A percentile compares a stretch with the other conserved stretches of the same genome.
These are phyloP conservation scores for Lepeophtheirus nordmannii DNA, from an alignment of 2,888 invertebrate genomes.

Conservation along the genomic window DNA sequence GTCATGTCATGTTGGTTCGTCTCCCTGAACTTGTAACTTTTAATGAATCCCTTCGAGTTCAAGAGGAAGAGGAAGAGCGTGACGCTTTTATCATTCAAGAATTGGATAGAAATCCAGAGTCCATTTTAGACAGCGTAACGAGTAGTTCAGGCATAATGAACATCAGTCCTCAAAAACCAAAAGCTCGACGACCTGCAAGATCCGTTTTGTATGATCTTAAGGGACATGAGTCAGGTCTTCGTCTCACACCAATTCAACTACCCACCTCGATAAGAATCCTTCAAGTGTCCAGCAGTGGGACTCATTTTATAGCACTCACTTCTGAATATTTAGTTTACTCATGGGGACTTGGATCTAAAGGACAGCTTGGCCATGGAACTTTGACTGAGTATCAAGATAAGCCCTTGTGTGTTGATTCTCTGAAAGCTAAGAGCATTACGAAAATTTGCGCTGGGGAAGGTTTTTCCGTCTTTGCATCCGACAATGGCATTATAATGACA, in stretches of 20 bases:
- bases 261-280: constrained; percentile 38
- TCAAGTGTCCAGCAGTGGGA: constrained; percentile 41
- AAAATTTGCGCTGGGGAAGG: constrained; percentile 32
- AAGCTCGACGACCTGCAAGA: constrained; percentile 29
- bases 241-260: constrained; percentile 42
- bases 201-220: constrained; percentile 45
- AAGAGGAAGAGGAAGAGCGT: constrained; percentile 26
- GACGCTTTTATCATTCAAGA: not conserved
- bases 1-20: constrained; percentile 42
- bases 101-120: not conserved
- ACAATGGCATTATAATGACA: constrained; percentile 50
- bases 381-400: constrained; percentile 39
- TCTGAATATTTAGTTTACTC: constrained; percentile 47
- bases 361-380: constrained; percentile 47
- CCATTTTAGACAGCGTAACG: not conserved
- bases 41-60: constrained; percentile 26
- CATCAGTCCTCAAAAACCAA: not conserved
- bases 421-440: constrained; percentile 46
- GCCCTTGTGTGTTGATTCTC: constrained; percentile 45
- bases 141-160: not conserved
- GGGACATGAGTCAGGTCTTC: constrained; percentile 39
- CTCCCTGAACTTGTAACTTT: constrained; percentile 37
- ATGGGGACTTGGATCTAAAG: constrained; percentile 51
- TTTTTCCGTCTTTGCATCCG: constrained; percentile 51
- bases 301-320: constrained; percentile 45